A percentile compares a stretch with the other conserved stretches of the same genome.
These are phyloP conservation scores for Lepidonotus clava DNA, from an alignment of 2,888 invertebrate genomes.

Conservation along the genomic window DNA sequence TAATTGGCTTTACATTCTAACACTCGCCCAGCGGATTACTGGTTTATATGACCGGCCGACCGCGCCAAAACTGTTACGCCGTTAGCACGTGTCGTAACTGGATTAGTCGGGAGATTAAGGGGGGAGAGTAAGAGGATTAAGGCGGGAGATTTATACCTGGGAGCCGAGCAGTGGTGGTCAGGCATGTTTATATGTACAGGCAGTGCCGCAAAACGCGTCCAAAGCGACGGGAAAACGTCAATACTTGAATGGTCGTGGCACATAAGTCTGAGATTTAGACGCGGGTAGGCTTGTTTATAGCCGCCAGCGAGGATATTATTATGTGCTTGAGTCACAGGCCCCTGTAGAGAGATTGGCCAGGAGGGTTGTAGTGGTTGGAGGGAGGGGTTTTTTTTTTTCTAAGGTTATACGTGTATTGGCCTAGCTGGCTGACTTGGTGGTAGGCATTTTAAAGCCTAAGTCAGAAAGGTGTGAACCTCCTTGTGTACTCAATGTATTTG, in stretches of 20 bases:
- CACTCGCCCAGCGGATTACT: neutral
- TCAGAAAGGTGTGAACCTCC: too few relatives aligned
- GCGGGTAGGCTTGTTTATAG: neutral
- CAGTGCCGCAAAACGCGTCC: neutral
- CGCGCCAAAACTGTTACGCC: constrained; percentile 35
- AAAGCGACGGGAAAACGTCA: neutral
- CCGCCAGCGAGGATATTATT: neutral
- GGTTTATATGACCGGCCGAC: constrained; percentile 3
- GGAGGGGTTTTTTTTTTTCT: too few relatives aligned
- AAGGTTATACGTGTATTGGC: too few relatives aligned
- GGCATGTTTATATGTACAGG: neutral
- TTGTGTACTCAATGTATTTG: too few relatives aligned
- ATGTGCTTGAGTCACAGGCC: neutral
- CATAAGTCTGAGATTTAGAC: neutral
- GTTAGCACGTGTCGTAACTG: constrained; percentile 49
- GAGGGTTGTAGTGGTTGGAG: neutral
- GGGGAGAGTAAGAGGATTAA: constrained; percentile 23
- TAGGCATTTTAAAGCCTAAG: too few relatives aligned
- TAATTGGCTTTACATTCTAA: constrained; percentile 41
- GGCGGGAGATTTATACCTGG: constrained; percentile 14
- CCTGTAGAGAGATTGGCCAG: neutral
- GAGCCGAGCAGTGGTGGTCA: neutral
- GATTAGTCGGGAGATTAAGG: constrained; percentile 19
- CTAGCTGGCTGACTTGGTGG: too few relatives aligned
- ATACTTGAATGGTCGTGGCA: neutral